Conservation (phyloP, 2,113 vertebrate genomes). For the Toxotes jaculatrix region DNA sequence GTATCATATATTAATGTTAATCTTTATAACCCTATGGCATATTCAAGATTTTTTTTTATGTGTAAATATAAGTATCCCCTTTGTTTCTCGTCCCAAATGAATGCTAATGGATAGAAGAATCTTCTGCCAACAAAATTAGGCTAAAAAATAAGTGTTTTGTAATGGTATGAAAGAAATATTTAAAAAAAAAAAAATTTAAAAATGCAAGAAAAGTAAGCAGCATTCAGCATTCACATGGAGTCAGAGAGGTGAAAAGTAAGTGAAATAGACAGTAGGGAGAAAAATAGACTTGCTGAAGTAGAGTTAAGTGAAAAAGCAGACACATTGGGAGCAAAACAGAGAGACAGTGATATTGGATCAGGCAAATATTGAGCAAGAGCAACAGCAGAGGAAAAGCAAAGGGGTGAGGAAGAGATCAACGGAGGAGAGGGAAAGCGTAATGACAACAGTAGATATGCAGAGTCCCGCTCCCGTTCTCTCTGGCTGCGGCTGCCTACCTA, state of each 20-base stretch:
- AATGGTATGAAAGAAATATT: not conserved
- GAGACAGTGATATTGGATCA: slow-evolving; percentile 37
- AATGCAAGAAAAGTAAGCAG: not conserved
- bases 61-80: not conserved
- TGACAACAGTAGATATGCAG: slow-evolving; percentile 19
- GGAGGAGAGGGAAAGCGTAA: not conserved
- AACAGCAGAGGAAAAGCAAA: slow-evolving; percentile 24
- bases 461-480: not conserved
- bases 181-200: not conserved
- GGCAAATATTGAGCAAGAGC: slow-evolving; percentile 57
- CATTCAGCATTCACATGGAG: not conserved
- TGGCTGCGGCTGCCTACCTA: not conserved
- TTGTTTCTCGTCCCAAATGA: not conserved
- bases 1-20: too few species aligned
- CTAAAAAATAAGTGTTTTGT: not conserved
- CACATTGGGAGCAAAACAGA: slow-evolving; percentile 15
- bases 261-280: slow-evolving; percentile 7
- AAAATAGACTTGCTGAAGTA: slow-evolving; percentile 43
- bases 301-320: slow-evolving; percentile 50
- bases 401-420: slow-evolving; percentile 31
- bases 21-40: too few species aligned
- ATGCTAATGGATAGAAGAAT: not conserved
- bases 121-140: not conserved
- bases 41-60: too few species aligned
- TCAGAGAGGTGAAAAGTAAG: slow-evolving; percentile 19